Percentiles rank a stretch among this genome's conserved stretches.
Evolutionary conservation across 1,140 invertebrate genomes (phyloP).

Genomic region (Drosophila truncata): DNA sequence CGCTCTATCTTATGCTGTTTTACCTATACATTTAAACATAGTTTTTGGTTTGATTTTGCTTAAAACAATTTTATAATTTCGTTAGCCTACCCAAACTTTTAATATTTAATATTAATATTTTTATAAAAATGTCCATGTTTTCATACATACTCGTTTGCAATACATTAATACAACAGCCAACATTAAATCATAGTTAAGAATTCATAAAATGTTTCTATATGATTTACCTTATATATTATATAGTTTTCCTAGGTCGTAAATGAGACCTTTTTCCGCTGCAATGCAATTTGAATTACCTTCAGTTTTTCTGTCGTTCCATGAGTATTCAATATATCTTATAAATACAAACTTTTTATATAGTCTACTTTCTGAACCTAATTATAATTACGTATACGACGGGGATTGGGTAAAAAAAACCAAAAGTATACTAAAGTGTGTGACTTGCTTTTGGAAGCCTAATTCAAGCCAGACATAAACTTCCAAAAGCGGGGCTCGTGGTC

Average conservation of each 20-base stretch:
- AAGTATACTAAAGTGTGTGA: constrained; percentile 67
- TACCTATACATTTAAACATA: constrained; percentile 1
- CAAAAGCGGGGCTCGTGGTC: constrained; percentile 77
- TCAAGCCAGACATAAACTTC: constrained; percentile 56
- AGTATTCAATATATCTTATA: constrained; percentile 51
- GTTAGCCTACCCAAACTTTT: constrained; percentile 13
- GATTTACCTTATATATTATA: background rate
- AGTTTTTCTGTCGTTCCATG: constrained; percentile 22
- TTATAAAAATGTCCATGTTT: constrained; percentile 22
- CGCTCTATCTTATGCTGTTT: constrained; percentile 8
- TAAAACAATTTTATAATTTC: constrained; percentile 17
- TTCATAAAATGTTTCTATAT: constrained; percentile 1
- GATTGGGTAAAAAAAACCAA: constrained; percentile 61
- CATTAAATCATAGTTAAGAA: constrained; percentile 33
- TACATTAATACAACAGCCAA: constrained; percentile 44
- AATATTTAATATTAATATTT: background rate
- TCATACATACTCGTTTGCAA: constrained; percentile 3
- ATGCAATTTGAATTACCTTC: constrained; percentile 21
- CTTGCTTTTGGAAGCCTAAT: constrained; percentile 74
- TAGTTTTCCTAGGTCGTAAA: constrained; percentile 6
- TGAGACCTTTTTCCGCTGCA: constrained; percentile 26
- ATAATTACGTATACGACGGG: constrained; percentile 74
- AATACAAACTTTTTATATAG: background rate
- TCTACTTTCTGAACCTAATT: background rate
- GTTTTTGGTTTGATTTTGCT: constrained; percentile 24